phyloP scores from a whole-genome alignment of 2,113 vertebrate species.

The Echinops telfairi region DNA sequence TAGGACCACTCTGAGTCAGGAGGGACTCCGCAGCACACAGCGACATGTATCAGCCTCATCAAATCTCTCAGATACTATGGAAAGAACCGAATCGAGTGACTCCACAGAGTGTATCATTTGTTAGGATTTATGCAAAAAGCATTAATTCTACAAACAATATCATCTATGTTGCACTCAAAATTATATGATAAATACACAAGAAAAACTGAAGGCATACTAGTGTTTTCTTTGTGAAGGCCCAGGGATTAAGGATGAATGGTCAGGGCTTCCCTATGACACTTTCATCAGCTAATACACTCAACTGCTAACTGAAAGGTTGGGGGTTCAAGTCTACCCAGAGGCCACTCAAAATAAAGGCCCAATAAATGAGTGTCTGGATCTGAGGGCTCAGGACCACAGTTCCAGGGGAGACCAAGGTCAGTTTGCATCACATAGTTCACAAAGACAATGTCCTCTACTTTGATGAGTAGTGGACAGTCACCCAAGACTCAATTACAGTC shows the following conservation, averaged over 20 bases:
- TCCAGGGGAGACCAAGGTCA: too few species aligned
- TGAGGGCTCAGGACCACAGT: too few species aligned
- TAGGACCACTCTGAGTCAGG: not conserved
- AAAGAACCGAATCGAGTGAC: too few species aligned
- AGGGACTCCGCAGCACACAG: not conserved
- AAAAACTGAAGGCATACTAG: not conserved
- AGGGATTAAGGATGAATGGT: not conserved
- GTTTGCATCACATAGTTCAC: too few species aligned
- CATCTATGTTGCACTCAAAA: too few species aligned
- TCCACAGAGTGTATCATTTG: too few species aligned
- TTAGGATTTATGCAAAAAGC: too few species aligned
- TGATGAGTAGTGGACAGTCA: too few species aligned
- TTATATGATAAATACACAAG: not conserved
- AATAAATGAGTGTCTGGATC: too few species aligned
- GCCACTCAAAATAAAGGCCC: not conserved
- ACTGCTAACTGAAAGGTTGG: not conserved
- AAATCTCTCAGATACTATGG: not conserved
- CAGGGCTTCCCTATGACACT: not conserved
- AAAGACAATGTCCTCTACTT: too few species aligned
- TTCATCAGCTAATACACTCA: not conserved
- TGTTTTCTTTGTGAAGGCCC: not conserved
- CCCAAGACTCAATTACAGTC: too few species aligned
- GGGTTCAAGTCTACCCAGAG: not conserved
- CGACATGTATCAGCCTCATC: fast-evolving
- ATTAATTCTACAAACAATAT: not conserved